Base-by-base conservation (phyloP, 2,888 invertebrate genomes). In the Sinhomidia bicolor region DNA sequence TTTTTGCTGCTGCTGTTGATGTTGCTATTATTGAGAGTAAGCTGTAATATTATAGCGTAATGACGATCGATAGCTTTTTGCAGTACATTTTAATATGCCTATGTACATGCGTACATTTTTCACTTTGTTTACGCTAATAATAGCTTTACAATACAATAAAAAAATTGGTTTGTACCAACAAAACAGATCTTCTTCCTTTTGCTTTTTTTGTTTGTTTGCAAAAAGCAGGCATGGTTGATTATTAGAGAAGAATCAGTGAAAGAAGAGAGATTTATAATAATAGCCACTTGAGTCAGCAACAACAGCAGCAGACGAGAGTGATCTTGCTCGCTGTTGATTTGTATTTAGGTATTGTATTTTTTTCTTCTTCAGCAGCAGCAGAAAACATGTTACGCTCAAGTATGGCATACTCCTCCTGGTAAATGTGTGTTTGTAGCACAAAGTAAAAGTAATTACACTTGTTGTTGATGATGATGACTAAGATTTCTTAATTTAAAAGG, bases 361-460 rank as follows among this genome's bases (percentile, higher is more conserved):
- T 51, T 3, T 51, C 14, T 51, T 6, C 36, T 36, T 44, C 12
- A 36, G 36, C 36, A 36, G 5, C 6, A 51, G 57, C 20, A 57
- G 6, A 62, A 62, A 62, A 62, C 23, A 62, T 62, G 26, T 10
- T 62, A 17, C 62, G 14, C 17, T 29, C 57, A 57, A 65, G 65
- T 65, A 17, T 41, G 41, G 41, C 41, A 41, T 41, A 76, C 51
- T 29, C 26, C n/a, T 85, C n/a, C n/a, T n/a, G n/a, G n/a, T n/a
- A n/a, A 32, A 86, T 86, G 57, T 86, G 68, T 88, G 83, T 88
- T 88, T 88, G 68, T 88, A 83, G 88, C 83, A 83, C 88, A 88
- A 88, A 88, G 88, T 88, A 88, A 88, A 88, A 88, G 88, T 88
- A 88, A 83, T 79, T 79, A 78, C 65, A 65, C 32, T 54, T 57